Base-by-base conservation (phyloP, 2,113 vertebrate species). In the Rhadina sibilatrix region DNA sequence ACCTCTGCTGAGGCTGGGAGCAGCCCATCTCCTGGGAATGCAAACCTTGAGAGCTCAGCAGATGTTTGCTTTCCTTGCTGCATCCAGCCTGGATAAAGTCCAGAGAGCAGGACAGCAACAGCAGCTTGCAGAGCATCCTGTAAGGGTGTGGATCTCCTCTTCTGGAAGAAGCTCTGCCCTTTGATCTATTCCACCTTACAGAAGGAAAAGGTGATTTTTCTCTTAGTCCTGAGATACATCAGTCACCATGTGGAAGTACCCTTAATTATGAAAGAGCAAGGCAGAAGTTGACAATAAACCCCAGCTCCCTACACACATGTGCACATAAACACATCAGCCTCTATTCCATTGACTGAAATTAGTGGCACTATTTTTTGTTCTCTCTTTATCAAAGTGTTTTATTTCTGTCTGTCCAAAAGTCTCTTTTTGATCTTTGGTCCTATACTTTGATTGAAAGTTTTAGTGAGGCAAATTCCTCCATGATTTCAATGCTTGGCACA, bases 401-500 rank as follows among this genome's bases (percentile, higher is more conserved):
- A 40, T 37, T 91, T 66, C 66, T 66, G 14, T 12, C 77, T 37
- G 33, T n/a, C 79, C 74, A 70, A 82, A 82, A 78, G 28, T 25
- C 33, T 79, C 22, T 60, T 66, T 82, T 82, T 93, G 33, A 80
- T 88, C 76, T 85, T 63, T 37, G 22, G 4, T 83, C 52, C 90
- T 69, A 31, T 35, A 42, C 13, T 68, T 76, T 83, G 83, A 54
- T 40, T 37, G 68, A 77, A 83, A 77, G 49, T 37, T 93, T 83
- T 72, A 69, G 49, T 2, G 27, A 77, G 46, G 68, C 68, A 56
- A 91, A 38, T 54, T 74, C 31, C 21, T 64, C n/a, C 50, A 7
- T 0, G 0, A 52, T 53, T 20, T 54, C 71, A 54, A 33, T 60
- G 35, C 49, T 46, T 69, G 40, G 57, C 49, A 52, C 0, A 0